Evolutionary conservation across 2,888 invertebrate species (phyloP), one percentile per base, ranked within the genome.

Genomic region (Steinernema carpocapsae): DNA sequence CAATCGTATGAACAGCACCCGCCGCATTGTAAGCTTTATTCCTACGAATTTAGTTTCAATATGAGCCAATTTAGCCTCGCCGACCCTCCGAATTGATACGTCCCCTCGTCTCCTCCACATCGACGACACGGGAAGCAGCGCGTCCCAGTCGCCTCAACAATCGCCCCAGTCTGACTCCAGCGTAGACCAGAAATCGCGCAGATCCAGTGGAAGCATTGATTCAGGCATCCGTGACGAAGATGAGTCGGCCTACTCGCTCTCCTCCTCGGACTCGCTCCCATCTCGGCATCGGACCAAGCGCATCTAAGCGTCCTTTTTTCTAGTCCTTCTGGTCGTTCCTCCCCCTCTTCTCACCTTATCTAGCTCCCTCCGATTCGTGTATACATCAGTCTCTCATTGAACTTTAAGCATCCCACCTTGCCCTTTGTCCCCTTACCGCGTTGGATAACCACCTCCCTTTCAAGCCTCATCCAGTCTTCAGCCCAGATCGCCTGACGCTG

Each of bases 1-100:
- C 74, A 86, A 86, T 73, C 78, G 86, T 45, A 78, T 83, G 56
- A 80, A 82, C 26, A 80, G 82, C n/a, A 79, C 80, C 72, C 72
- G 77, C 17, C 24, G 76, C 73, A 73, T 72, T 76, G 79, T 79
- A 64, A 73, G 77, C 32, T 17, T 6, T 22, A 19, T 52, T 12
- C 37, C 24, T 19, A 1, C 70, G n/a, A 29, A 7, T 74, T 37
- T 2, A 7, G 14, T 19, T 32, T 2, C 1, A 26, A 2, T 52
- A 37, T 37, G 0, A 19, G 32, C n/a, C 10, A 19, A 52, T 79
- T 73, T 71, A 79, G 74, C 79, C 80, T 51, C 80, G 82, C 26
- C 77, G 83, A 71, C 82, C 82, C 0, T 81, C 81, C 22, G 80
- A 80, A 72, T 73, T 80, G 24, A 45, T 77, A 56, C 80, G 79